Evolutionary conservation across 2,113 vertebrate genomes (phyloP).

Genomic region (Lophochroa leadbeateri): DNA sequence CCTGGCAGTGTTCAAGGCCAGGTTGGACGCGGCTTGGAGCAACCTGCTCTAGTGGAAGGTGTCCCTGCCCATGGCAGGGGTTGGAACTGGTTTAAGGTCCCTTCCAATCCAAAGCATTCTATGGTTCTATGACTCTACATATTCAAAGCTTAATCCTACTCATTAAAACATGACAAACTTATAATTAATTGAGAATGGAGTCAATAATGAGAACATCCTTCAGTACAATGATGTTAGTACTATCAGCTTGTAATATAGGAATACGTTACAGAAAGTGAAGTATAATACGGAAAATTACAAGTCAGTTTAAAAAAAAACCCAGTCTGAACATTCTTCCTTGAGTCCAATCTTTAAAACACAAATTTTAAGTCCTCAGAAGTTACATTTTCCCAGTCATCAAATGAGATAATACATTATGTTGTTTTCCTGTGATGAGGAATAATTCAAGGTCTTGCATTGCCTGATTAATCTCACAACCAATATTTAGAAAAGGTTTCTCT

Average conservation of each 20-base stretch:
- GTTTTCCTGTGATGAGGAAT: constrained; percentile 55
- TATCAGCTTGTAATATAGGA: constrained; percentile 24
- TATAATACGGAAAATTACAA: background rate
- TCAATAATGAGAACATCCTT: constrained; percentile 56
- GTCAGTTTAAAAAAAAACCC: background rate
- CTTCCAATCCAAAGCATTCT: background rate
- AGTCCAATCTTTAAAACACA: background rate
- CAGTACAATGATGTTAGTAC: constrained; percentile 45
- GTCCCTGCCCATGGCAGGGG: background rate
- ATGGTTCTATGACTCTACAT: background rate
- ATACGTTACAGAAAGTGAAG: background rate
- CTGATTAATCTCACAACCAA: constrained; percentile 65
- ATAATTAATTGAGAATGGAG: constrained; percentile 54
- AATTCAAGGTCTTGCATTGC: constrained; percentile 52
- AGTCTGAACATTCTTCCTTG: background rate
- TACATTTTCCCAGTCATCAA: background rate
- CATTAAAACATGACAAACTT: constrained; percentile 54
- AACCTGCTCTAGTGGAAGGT: background rate
- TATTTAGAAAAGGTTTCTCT: constrained; percentile 68
- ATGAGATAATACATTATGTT: background rate
- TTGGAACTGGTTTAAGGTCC: background rate
- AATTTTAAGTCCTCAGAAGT: background rate
- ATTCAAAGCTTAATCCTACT: constrained; percentile 57
- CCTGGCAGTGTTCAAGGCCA: background rate
- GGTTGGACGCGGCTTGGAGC: no score